Base-by-base conservation (phyloP, 1,140 invertebrate species). In the Pomacea maculata region DNA sequence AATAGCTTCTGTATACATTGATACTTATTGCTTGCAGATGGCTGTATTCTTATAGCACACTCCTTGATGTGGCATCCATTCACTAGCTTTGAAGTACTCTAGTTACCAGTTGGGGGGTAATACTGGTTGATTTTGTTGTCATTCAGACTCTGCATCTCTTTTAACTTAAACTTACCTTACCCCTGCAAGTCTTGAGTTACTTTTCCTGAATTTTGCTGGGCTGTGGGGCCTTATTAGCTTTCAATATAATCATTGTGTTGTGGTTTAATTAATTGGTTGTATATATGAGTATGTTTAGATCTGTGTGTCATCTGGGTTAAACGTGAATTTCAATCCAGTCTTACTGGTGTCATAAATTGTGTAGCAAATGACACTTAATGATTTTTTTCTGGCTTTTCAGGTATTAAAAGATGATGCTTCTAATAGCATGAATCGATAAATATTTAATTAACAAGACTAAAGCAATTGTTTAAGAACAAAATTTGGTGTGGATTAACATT, bases 11-110 rank as follows among this genome's bases (percentile, higher is more conserved):
- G 8, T 8, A 61, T 61, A 17, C 21, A 54, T 65, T 67, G 29
- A 52, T 15, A 10, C 45, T 14, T 71, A 19, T 29, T n/a, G 19
- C 19, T 78, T 78, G 64, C 77, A 78, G 77, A 78, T 78, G 67
- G 63, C 12, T 78, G 77, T 54, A 54, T 78, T 78, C 65, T 70
- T n/a, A 78, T 65, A 7, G 77, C 77, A 34, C 57, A 70, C 52
- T 78, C 77, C 67, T 65, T 78, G 65, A 77, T 77, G 75, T 78
- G 77, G 68, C 11, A 67, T 29, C 17, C 65, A 45, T 19, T 15
- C 4, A 17, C 15, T 57, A 70, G 45, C 25, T 21, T 45, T 57
- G 52, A 29, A 52, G 61, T n/a, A 45, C 25, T 67, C 61, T 75
- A 34, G 57, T 74, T 17, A 17, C 34, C 29, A 15, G 54, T 55